Percentiles rank a stretch among this genome's conserved stretches.
Evolutionary conservation across 1,140 invertebrate genomes (phyloP).

Genomic region (Drosophila erecta): DNA sequence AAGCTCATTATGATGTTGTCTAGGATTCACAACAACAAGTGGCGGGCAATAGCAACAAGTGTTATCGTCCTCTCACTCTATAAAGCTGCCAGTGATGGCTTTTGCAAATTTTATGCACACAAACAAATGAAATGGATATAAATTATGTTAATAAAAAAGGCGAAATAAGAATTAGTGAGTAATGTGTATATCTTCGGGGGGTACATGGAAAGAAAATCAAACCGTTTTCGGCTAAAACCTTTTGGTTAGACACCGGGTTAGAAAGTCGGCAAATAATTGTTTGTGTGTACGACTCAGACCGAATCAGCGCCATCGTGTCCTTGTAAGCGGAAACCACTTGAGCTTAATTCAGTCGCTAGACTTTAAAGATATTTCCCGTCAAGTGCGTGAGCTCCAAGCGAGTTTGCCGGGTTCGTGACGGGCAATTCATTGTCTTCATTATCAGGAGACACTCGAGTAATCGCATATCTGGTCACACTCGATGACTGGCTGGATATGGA

Average conservation of each 20-base stretch:
- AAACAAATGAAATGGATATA: neutral
- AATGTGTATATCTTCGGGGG: neutral
- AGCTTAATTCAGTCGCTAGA: slow-evolving; percentile 31
- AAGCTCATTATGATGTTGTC: slow-evolving; percentile 59
- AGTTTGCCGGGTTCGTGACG: slow-evolving; percentile 11
- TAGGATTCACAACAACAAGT: slow-evolving; percentile 45
- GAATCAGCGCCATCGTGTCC: slow-evolving; percentile 5
- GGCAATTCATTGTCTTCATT: slow-evolving; percentile 61
- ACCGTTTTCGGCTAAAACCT: too few relatives aligned
- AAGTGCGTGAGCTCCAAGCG: slow-evolving; percentile 8
- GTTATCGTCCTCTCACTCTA: slow-evolving; percentile 2
- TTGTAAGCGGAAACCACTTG: slow-evolving; percentile 7
- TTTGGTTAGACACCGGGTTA: too few relatives aligned
- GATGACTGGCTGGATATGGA: slow-evolving; percentile 8
- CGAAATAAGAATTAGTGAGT: neutral
- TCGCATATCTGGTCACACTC: slow-evolving; percentile 50
- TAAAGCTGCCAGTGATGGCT: slow-evolving; percentile 5
- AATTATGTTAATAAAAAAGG: neutral
- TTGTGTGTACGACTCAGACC: too few relatives aligned
- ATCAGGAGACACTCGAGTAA: slow-evolving; percentile 42
- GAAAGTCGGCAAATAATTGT: too few relatives aligned
- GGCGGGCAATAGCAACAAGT: slow-evolving; percentile 35
- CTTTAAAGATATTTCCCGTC: slow-evolving; percentile 7
- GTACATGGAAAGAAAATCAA: too few relatives aligned
- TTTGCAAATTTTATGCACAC: neutral